Conservation (phyloP, 2,797 vertebrate genomes). For the Ctenochaetus hawaiiensis region DNA sequence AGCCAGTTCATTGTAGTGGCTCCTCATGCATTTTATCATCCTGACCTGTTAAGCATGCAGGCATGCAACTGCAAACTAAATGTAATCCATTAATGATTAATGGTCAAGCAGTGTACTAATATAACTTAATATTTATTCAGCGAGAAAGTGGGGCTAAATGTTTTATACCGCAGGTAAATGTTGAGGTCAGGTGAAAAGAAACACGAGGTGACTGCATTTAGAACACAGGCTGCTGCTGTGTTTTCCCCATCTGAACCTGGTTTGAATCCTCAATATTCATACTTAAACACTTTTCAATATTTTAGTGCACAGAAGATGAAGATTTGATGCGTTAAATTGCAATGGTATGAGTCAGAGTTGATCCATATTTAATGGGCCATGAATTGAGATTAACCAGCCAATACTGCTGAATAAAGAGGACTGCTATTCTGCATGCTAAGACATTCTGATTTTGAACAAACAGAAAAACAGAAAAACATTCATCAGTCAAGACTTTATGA, state of each 20-base stretch:
- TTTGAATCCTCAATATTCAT: slow-evolving; percentile 44
- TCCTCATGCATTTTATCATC: slow-evolving; percentile 43
- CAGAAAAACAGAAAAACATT: slow-evolving; percentile 13
- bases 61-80: slow-evolving; percentile 62
- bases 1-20: slow-evolving; percentile 37
- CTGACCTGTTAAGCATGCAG: slow-evolving; percentile 60
- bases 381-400: slow-evolving; percentile 68
- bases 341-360: slow-evolving; percentile 67
- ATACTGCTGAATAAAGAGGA: slow-evolving; percentile 45
- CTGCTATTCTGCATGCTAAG: slow-evolving; percentile 39
- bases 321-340: slow-evolving; percentile 64
- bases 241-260: slow-evolving; percentile 46
- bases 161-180: slow-evolving; percentile 57
- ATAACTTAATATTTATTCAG: slow-evolving; percentile 45
- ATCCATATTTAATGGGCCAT: slow-evolving; percentile 77
- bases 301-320: slow-evolving; percentile 61
- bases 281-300: slow-evolving; percentile 68
- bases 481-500: neutral
- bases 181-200: slow-evolving; percentile 37
- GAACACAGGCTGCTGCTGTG: slow-evolving; percentile 25
- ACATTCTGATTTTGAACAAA: slow-evolving; percentile 50
- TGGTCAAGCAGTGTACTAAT: slow-evolving; percentile 39
- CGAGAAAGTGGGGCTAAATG: slow-evolving; percentile 53
- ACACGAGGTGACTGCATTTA: slow-evolving; percentile 21
- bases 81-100: slow-evolving; percentile 67